Evolutionary conservation across 2,888 invertebrate species (phyloP).

Genomic region (Lymantria dispar): DNA sequence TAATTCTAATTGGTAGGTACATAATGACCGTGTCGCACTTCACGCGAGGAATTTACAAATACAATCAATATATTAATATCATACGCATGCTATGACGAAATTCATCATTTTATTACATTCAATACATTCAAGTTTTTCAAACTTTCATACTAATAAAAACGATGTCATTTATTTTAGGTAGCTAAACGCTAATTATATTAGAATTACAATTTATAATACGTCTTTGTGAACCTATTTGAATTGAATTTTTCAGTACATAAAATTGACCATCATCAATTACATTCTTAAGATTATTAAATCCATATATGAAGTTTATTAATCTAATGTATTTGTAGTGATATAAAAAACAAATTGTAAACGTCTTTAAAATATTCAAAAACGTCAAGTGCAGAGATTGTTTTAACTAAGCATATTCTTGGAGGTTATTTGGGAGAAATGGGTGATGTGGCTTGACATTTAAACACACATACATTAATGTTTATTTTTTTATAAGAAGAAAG

Average conservation of each 20-base stretch:
- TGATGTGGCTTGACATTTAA: constrained; percentile 18
- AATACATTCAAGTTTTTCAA: constrained; percentile 45
- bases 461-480: constrained; percentile 36
- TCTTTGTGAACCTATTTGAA: constrained; percentile 43
- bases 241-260: constrained; percentile 45
- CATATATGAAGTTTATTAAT: constrained; percentile 32
- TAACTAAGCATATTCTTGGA: background rate
- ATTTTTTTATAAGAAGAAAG: constrained; percentile 46
- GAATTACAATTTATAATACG: constrained; percentile 36
- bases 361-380: too few relatives aligned
- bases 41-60: constrained; percentile 61
- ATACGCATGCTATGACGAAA: constrained; percentile 33
- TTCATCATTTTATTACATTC: constrained; percentile 33
- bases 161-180: constrained; percentile 41
- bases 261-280: constrained; percentile 53
- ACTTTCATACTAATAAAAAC: constrained; percentile 35
- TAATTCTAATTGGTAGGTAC: constrained; percentile 68
- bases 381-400: background rate
- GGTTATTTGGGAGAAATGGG: background rate
- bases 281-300: constrained; percentile 37
- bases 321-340: constrained; percentile 34
- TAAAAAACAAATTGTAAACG: constrained; percentile 18
- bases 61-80: constrained; percentile 48
- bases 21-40: constrained; percentile 50
- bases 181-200: constrained; percentile 46